Percentiles rank a stretch among this genome's conserved stretches.
Conservation (phyloP, 2,113 vertebrate species). For the Asarcornis scutulata region DNA sequence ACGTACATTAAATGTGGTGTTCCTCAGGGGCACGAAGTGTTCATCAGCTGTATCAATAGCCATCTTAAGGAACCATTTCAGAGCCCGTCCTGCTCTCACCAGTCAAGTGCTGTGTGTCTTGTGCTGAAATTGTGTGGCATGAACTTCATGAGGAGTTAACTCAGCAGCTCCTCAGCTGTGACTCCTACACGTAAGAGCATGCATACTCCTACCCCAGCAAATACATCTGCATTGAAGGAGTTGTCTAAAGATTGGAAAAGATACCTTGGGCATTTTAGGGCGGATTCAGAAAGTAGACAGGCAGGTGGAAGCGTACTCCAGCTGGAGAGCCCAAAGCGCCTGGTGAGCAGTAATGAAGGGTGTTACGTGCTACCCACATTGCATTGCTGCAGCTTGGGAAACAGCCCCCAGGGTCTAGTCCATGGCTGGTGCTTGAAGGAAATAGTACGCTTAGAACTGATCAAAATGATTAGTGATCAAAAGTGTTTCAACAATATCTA, state of each 20-base stretch:
- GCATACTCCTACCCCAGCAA: neutral
- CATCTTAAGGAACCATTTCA: neutral
- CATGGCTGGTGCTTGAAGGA: neutral
- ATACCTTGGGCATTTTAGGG: neutral
- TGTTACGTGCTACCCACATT: neutral
- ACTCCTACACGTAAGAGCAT: neutral
- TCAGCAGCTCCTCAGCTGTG: neutral
- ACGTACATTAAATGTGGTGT: accelerated
- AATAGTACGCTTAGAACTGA: neutral
- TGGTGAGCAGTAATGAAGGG: neutral
- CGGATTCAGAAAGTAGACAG: neutral
- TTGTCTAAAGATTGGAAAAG: neutral
- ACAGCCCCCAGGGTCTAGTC: neutral
- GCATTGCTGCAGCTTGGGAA: neutral
- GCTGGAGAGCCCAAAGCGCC: neutral
- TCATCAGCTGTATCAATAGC: neutral
- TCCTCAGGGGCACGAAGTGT: neutral
- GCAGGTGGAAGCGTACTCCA: neutral
- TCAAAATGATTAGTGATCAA: neutral
- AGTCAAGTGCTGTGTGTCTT: neutral
- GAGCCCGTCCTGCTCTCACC: neutral
- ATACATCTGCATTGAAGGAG: neutral
- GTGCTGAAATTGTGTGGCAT: neutral
- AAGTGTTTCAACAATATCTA: neutral
- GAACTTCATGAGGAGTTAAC: accelerated